phyloP scores from a whole-genome alignment of 2,888 invertebrate species.

The Drosophila anceps region DNA sequence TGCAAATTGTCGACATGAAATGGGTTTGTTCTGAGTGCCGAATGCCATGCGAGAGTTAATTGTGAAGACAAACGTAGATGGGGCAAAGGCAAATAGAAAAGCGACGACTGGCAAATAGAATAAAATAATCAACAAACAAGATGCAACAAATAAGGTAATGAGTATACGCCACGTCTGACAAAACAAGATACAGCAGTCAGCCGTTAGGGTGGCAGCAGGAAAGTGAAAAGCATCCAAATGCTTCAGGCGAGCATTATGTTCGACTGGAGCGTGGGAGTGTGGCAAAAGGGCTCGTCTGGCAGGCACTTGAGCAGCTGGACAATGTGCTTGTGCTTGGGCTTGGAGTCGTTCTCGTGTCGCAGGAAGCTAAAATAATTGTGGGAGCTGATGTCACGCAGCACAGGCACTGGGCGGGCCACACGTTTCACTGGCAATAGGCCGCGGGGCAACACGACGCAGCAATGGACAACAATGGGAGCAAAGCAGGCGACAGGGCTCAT shows the following conservation, averaged over 20 bases:
- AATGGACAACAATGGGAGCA: slow-evolving; percentile 17
- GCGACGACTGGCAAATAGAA: slow-evolving; percentile 66
- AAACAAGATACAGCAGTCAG: slow-evolving; percentile 11
- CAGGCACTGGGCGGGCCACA: slow-evolving; percentile 21
- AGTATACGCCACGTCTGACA: slow-evolving; percentile 67
- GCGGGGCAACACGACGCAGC: slow-evolving; percentile 47
- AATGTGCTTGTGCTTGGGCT: slow-evolving; percentile 42
- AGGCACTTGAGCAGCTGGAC: slow-evolving; percentile 77
- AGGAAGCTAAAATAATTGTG: slow-evolving; percentile 61
- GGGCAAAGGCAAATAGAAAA: slow-evolving; percentile 36
- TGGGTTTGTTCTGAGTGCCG: background rate
- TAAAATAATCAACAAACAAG: slow-evolving; percentile 71
- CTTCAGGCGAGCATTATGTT: slow-evolving; percentile 54
- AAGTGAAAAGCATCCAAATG: slow-evolving; percentile 77
- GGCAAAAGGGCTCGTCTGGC: slow-evolving; percentile 46
- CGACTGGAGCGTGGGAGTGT: background rate
- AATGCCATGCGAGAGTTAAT: slow-evolving; percentile 22
- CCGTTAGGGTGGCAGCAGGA: slow-evolving; percentile 29
- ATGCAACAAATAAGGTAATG: slow-evolving; percentile 70
- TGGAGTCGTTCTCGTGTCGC: too few relatives aligned
- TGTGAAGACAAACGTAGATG: slow-evolving; percentile 41
- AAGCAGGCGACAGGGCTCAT: slow-evolving; percentile 45
- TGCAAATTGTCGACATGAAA: background rate
- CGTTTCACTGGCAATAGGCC: slow-evolving; percentile 62
- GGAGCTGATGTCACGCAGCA: slow-evolving; percentile 32